Conservation (phyloP, 1,140 invertebrate species). For the Scylla paramamosain region DNA sequence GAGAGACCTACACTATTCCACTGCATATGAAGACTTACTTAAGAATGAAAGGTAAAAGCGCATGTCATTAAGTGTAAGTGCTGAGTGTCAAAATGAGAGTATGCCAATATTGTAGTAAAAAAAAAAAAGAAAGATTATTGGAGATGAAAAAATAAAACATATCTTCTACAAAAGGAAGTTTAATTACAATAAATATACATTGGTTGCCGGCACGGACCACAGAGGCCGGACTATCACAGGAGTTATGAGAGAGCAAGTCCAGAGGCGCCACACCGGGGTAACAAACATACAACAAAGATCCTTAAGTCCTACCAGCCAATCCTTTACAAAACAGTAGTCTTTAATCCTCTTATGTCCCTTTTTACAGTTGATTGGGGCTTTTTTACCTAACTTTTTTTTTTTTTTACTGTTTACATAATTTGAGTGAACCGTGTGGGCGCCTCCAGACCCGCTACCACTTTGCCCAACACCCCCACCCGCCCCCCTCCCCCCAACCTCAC, state of each 20-base stretch:
- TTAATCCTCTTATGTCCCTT: not conserved
- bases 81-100: too few relatives aligned
- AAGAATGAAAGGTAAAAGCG: too few relatives aligned
- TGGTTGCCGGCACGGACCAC: not conserved
- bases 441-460: not conserved
- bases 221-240: conserved; percentile 17
- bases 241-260: conserved; percentile 11
- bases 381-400: not conserved
- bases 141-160: not conserved
- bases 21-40: too few relatives aligned
- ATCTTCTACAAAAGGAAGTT: not conserved
- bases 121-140: not conserved
- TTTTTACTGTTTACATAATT: not conserved
- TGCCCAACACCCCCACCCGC: not conserved
- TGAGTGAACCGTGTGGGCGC: not conserved
- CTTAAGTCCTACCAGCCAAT: not conserved
- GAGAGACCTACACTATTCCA: too few relatives aligned
- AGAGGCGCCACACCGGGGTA: not conserved
- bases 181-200: conserved; percentile 25
- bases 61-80: too few relatives aligned
- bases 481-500: not conserved
- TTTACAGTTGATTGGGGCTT: not conserved
- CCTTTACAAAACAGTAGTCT: not conserved
- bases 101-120: not conserved
- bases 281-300: not conserved